A percentile compares a stretch with the other conserved stretches of the same genome.
phyloP scores from a whole-genome alignment of 2,113 vertebrate species.

The Calypte anna region DNA sequence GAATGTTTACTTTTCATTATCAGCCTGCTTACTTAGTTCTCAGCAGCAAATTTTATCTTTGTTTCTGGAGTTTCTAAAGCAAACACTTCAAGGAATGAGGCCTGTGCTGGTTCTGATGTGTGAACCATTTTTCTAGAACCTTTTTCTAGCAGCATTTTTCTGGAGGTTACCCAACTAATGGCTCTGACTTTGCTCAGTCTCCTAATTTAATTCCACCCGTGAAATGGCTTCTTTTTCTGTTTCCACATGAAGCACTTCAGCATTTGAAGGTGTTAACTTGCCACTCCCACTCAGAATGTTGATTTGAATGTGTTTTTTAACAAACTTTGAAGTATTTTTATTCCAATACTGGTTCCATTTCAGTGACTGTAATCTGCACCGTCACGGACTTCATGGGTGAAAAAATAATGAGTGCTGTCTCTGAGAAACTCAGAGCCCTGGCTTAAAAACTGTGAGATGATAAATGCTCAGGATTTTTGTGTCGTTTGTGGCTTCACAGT shows the following conservation, averaged over 20 bases:
- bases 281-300: neutral
- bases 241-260: neutral
- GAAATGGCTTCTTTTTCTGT: neutral
- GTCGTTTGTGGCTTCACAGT: slow-evolving; percentile 67
- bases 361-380: neutral
- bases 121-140: neutral
- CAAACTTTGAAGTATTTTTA: neutral
- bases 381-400: neutral
- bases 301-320: neutral
- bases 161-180: neutral
- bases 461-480: neutral
- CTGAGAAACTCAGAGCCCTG: neutral
- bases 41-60: neutral
- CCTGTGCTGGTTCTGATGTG: neutral
- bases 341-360: neutral
- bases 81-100: neutral
- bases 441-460: neutral
- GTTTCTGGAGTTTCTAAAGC: neutral
- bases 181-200: neutral
- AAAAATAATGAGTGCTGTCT: neutral
- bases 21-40: neutral
- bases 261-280: neutral
- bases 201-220: neutral
- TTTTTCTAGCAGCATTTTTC: neutral
- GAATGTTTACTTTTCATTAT: neutral